Base-by-base conservation (phyloP, 2,888 invertebrate genomes). In the Drosophila niveifrons region DNA sequence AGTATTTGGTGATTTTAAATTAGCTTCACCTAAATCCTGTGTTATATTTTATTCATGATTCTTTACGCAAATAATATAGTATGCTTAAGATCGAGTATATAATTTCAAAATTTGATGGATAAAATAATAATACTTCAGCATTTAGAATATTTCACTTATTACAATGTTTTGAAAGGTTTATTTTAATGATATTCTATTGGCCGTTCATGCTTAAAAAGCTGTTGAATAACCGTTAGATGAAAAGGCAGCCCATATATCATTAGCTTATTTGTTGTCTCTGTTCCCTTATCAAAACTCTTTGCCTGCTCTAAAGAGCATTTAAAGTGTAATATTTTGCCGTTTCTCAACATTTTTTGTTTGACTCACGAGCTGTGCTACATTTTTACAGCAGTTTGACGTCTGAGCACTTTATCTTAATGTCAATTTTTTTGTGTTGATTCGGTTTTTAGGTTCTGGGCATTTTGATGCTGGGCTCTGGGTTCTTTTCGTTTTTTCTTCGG, bases 351-450 rank as follows among this genome's bases (percentile, higher is more conserved):
- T 55, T 39, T 39, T 34, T 29, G 34, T 39, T 36, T 17, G 28
- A 56, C 18, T 56, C 47, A 63, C 62, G 47, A 62, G 29, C 28
- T 63, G 59, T 57, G 59, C 52, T 59, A 58, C 53, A 61, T 75
- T 61, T 53, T 41, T 50, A 76, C 76, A 84, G 58, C 72, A 70
- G 70, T 63, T 64, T 46, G 76, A 80, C 70, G 74, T 62, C 70
- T 71, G 70, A 72, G 77, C 80, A 75, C 74, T 88, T 89, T 85
- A 85, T 87, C 88, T 84, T 76, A 81, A 87, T 89, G 88, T 84
- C 82, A 72, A 66, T 74, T 71, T 65, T 70, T 72, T 44, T 57
- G 46, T 47, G 46, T 47, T 56, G 56, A 15, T 75, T 63, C 53
- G 29, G 57, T 43, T 71, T 10, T 36, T 68, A 63, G 64, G 55